Conservation (phyloP, 2,113 vertebrate species). For the Atractosteus spatula region DNA sequence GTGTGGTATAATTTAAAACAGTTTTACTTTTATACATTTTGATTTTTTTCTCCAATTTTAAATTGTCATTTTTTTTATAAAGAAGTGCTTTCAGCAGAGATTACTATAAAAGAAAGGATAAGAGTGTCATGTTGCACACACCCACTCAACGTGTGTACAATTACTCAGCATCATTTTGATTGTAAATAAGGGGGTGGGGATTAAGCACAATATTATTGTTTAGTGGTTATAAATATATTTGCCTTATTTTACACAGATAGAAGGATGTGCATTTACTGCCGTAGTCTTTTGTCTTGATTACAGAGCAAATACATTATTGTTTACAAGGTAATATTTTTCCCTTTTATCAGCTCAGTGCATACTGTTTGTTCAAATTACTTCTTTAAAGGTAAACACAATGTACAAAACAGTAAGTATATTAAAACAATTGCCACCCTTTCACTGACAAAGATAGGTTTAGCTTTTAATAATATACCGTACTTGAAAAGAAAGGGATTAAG, state of each 20-base stretch:
- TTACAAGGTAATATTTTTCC: constrained; percentile 63
- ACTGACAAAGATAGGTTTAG: constrained; percentile 70
- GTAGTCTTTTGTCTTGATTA: constrained; percentile 36
- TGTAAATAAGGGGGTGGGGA: constrained; percentile 38
- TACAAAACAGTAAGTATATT: constrained; percentile 41
- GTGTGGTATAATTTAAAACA: constrained; percentile 61
- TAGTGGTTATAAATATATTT: constrained; percentile 71
- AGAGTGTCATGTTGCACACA: constrained; percentile 39
- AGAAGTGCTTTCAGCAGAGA: constrained; percentile 69
- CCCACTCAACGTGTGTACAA: constrained; percentile 15
- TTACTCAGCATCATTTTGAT: constrained; percentile 44
- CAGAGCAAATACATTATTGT: constrained; percentile 43
- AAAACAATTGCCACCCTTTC: constrained; percentile 24
- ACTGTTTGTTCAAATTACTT: constrained; percentile 64
- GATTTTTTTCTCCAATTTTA: constrained; percentile 47
- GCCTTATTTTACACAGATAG: constrained; percentile 51
- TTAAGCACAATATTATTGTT: constrained; percentile 51
- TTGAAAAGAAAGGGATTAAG: constrained; percentile 71
- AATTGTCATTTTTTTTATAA: constrained; percentile 53
- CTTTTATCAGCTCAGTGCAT: constrained; percentile 94
- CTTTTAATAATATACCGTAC: constrained; percentile 67
- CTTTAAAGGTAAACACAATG: constrained; percentile 44
- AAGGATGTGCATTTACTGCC: constrained; percentile 49
- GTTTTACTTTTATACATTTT: constrained; percentile 57
- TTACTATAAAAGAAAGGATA: constrained; percentile 36